Base-by-base conservation (phyloP, 2,113 vertebrate genomes). In the Pionites leucogaster region DNA sequence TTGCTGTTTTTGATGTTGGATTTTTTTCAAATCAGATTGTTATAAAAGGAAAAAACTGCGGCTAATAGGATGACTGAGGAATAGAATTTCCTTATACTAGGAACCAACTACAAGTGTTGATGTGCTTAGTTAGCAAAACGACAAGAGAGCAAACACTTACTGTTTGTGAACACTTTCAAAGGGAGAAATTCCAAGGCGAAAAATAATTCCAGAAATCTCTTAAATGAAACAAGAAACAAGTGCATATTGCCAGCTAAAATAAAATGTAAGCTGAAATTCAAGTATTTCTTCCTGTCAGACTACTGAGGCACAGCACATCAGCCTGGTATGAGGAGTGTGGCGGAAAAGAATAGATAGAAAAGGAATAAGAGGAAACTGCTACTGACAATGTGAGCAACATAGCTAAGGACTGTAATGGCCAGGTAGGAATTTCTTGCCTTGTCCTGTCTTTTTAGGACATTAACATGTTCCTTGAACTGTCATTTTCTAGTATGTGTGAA, bases 151-250 rank as follows among this genome's bases (percentile, higher is more conserved):
- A 72, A 63, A 44, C 18, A 15, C 6, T 35, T 64, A 46, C 11
- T 31, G 13, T 64, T 72, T 6, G 4, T 33, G 57, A 88, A 29
- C 4, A 22, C 6, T 64, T 79, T 41, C 15, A 88, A 84, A 13
- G 2, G 15, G 20, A 29, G 57, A 79, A 49, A 17, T 9, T 35
- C 11, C 20, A 55, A 62, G 31, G 6, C 10, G 57, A 75, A 68
- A 70, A 37, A 29, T 23, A n/a, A 59, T 23, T 59, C 33, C 33
- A 35, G 31, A 55, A 55, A 27, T 59, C 25, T 10, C 5, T 31
- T 13, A 62, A 55, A 14, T 14, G 50, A 39, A 64, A 11, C 41
- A 47, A 64, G 13, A 69, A 52, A 46, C 0, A 0, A 49, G 7
- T 15, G 29, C 42, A 33, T 7, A 49, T n/a, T 59, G 13, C 15